Evolutionary conservation across 2,888 invertebrate genomes (phyloP).

Genomic region (Apodemia hepburni): DNA sequence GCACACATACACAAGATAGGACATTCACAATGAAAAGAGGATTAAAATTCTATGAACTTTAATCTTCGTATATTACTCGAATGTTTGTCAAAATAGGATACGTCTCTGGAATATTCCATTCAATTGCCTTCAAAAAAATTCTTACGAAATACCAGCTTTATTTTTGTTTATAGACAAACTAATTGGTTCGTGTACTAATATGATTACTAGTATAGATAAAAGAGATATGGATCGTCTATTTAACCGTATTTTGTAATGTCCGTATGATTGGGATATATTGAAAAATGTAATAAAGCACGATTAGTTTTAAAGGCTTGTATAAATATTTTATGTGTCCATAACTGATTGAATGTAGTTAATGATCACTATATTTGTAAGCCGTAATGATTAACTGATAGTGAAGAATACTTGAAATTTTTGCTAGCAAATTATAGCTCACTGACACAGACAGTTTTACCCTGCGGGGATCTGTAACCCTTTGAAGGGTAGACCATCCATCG

Average conservation of each 20-base stretch:
- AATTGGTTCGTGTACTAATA: background rate
- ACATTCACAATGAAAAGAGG: too few relatives aligned
- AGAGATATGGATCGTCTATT: background rate
- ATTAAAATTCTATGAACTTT: too few relatives aligned
- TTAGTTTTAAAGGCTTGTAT: background rate
- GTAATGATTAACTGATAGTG: background rate
- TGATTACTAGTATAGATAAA: background rate
- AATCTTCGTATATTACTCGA: background rate
- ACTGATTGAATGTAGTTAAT: background rate
- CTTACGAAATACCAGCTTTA: background rate
- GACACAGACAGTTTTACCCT: too few relatives aligned
- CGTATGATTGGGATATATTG: background rate
- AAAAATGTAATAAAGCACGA: background rate
- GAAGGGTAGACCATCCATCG: too few relatives aligned
- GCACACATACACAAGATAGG: too few relatives aligned
- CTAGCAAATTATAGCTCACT: background rate
- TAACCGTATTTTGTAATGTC: background rate
- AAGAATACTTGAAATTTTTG: background rate
- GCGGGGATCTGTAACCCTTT: too few relatives aligned
- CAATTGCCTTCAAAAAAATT: background rate
- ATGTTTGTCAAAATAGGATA: background rate
- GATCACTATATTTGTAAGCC: conserved; percentile 3
- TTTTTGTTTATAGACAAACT: conserved; percentile 1
- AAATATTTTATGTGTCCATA: background rate
- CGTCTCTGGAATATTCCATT: background rate